Evolutionary conservation across 2,113 vertebrate species (phyloP), one percentile per base, ranked within the genome.

Genomic region (Dromiciops gliroides): DNA sequence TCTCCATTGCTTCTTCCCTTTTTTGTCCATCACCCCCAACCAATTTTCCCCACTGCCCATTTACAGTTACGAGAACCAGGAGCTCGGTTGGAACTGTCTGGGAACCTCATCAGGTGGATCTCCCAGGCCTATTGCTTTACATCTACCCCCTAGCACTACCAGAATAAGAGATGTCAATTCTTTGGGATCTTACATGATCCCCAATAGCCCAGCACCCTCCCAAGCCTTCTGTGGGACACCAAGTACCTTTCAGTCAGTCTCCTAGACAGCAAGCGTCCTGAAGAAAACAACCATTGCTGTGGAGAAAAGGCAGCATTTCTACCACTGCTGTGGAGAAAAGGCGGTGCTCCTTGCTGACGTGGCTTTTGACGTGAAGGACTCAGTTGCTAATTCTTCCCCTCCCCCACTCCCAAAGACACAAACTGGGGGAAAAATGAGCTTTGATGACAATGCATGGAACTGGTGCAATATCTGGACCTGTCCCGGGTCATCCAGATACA

Each of bases 261-360:
- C 67, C 19, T 83, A 37, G 5, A 83, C 67, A 83, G 67, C n/a
- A 83, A 19, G 23, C 67, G 0, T 83, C 67, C 67, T 44, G n/a
- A 44, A 83, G 67, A 83, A 83, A 83, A 83, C n/a, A 23, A 23
- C 67, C 67, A 83, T 83, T 83, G 67, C 67, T 83, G 67, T 83
- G 67, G 67, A 83, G 67, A 83, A 83, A 83, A 83, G 67, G 67
- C 67, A 83, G n/a, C 19, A 83, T 44, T 44, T n/a, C 67, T 83
- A 44, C 19, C 67, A 44, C 67, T 92, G 67, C 89, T 93, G 90
- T 51, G 89, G 67, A 92, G 52, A 92, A 96, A 95, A 94, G 90
- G 92, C 89, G 60, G 48, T 83, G 67, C 90, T 95, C 97, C 83
- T 95, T 95, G 94, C 95, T 92, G 92, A 67, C 88, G 90, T 23